Conservation (phyloP, 2,113 vertebrate genomes). For the Antennarius striatus region DNA sequence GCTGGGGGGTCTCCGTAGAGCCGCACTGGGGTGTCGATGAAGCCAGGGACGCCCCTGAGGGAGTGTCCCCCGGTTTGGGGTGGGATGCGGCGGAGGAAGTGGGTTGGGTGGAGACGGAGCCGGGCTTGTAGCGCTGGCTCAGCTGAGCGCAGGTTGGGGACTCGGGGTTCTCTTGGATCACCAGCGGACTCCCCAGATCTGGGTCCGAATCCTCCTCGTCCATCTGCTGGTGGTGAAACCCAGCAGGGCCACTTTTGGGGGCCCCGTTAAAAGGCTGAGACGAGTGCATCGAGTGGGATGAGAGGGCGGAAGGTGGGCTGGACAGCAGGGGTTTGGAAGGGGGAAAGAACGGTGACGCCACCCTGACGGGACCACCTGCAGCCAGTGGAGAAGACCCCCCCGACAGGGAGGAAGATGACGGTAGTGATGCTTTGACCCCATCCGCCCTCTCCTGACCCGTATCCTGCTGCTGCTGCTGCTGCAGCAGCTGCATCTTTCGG, state of each 20-base stretch:
- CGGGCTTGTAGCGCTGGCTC: constrained; percentile 66
- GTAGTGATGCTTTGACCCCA: constrained; percentile 67
- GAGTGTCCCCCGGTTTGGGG: constrained; percentile 70
- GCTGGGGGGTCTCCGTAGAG: constrained; percentile 53
- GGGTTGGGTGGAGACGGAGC: constrained; percentile 60
- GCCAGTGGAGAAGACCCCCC: constrained; percentile 57
- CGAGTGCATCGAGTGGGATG: constrained; percentile 64
- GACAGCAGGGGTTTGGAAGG: constrained; percentile 72
- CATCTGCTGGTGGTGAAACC: constrained; percentile 63
- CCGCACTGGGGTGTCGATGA: constrained; percentile 51
- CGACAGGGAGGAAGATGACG: constrained; percentile 65
- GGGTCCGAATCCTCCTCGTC: constrained; percentile 80
- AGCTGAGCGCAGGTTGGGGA: constrained; percentile 73
- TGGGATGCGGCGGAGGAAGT: constrained; percentile 49
- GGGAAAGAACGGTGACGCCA: constrained; percentile 73
- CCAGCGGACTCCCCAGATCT: constrained; percentile 76
- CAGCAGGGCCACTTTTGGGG: constrained; percentile 58
- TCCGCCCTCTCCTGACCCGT: constrained; percentile 67
- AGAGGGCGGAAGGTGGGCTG: constrained; percentile 63
- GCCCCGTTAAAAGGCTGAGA: constrained; percentile 74
- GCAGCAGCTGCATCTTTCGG: constrained; percentile 80
- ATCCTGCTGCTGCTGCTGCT: constrained; percentile 80
- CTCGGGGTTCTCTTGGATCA: constrained; percentile 80
- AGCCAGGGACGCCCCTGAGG: constrained; percentile 50
- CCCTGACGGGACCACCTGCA: constrained; percentile 58